A percentile compares a stretch with the other conserved stretches of the same genome.
Evolutionary conservation across 2,888 invertebrate genomes (phyloP).

Genomic region (Andrena bucephala): DNA sequence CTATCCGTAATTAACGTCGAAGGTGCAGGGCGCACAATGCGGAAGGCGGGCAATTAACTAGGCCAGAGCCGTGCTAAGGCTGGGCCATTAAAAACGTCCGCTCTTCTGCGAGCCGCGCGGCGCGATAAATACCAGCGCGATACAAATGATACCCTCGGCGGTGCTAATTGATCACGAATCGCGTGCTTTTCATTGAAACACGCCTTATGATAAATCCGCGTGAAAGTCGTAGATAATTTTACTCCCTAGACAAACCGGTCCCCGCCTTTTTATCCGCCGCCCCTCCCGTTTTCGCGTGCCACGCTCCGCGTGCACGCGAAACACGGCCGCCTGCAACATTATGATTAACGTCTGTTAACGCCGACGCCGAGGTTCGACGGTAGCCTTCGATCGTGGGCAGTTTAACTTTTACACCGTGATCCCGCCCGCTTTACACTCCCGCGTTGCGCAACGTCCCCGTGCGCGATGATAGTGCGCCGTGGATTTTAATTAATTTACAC

Average conservation of each 20-base stretch:
- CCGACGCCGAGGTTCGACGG: background rate
- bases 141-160: slow-evolving; percentile 28
- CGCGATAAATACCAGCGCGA: slow-evolving; percentile 15
- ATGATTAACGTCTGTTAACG: slow-evolving; percentile 12
- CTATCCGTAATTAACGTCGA: slow-evolving; percentile 51
- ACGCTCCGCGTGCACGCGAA: slow-evolving; percentile 4
- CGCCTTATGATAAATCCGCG: slow-evolving; percentile 58
- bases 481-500: background rate
- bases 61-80: slow-evolving; percentile 28
- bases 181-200: slow-evolving; percentile 43
- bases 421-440: background rate
- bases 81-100: slow-evolving; percentile 18
- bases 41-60: slow-evolving; percentile 54
- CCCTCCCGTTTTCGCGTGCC: slow-evolving; percentile 26
- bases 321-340: background rate
- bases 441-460: background rate
- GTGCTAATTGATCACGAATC: slow-evolving; percentile 52
- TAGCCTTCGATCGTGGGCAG: slow-evolving; percentile 6
- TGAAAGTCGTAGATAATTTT: slow-evolving; percentile 61
- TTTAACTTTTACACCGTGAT: background rate
- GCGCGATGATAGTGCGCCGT: background rate
- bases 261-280: slow-evolving; percentile 19
- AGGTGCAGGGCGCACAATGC: slow-evolving; percentile 31
- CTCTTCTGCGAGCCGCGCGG: slow-evolving; percentile 1
- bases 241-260: slow-evolving; percentile 66